These are phyloP conservation scores for Anthonomus grandis DNA, from an alignment of 1,140 invertebrate genomes.

Conservation along the genomic window DNA sequence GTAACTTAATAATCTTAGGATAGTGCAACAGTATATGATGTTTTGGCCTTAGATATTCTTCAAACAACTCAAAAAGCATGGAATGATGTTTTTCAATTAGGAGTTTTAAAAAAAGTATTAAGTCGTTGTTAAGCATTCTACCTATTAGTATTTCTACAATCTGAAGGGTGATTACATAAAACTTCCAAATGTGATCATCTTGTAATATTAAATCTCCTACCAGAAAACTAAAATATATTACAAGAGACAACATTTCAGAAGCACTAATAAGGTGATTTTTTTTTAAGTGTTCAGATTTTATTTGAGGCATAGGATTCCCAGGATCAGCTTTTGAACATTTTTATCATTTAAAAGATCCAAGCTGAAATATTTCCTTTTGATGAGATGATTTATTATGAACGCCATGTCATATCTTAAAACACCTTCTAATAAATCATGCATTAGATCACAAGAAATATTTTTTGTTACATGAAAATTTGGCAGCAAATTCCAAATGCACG, in stretches of 20 bases:
- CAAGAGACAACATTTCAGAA: constrained; percentile 37
- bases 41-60: constrained; percentile 35
- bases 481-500: constrained; percentile 33
- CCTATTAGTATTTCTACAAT: constrained; percentile 20
- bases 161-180: constrained; percentile 26
- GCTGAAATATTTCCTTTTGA: constrained; percentile 28
- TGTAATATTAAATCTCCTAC: constrained; percentile 35
- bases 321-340: constrained; percentile 28
- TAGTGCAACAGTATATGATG: constrained; percentile 39
- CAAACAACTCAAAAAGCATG: constrained; percentile 20
- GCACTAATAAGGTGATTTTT: constrained; percentile 35
- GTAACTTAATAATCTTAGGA: constrained; percentile 26
- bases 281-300: constrained; percentile 27
- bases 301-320: constrained; percentile 23
- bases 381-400: constrained; percentile 28
- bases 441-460: constrained; percentile 36
- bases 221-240: constrained; percentile 33
- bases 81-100: constrained; percentile 17
- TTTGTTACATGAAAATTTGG: constrained; percentile 33
- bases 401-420: constrained; percentile 38
- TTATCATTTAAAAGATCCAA: constrained; percentile 24
- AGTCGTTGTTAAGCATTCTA: not conserved
- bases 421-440: constrained; percentile 48
- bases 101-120: constrained; percentile 12
- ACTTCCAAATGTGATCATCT: constrained; percentile 33